Evolutionary conservation across 2,113 vertebrate genomes (phyloP).

Genomic region (Potamarius usumacintae): DNA sequence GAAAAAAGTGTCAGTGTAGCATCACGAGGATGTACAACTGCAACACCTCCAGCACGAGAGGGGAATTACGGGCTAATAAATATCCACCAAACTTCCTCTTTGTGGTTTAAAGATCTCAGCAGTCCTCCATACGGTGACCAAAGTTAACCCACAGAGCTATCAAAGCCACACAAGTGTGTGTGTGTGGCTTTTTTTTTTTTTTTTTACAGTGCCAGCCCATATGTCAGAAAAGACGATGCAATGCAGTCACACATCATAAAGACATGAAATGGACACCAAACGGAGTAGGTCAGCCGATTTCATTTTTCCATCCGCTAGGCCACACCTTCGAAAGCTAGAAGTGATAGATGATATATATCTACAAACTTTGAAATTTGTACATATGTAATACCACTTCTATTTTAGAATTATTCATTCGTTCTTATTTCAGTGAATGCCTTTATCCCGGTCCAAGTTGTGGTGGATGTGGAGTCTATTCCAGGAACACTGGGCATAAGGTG

Average conservation of each 20-base stretch:
- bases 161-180: not conserved
- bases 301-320: not conserved
- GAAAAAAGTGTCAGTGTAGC: constrained; percentile 1
- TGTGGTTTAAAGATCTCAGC: constrained; percentile 21
- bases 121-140: not conserved
- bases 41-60: constrained; percentile 19
- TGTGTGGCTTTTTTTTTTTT: not conserved
- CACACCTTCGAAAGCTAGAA: not conserved
- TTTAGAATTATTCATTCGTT: not conserved
- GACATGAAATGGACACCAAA: not conserved
- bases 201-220: not conserved
- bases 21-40: constrained; percentile 7
- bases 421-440: not conserved
- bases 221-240: not conserved
- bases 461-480: not conserved
- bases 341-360: not conserved
- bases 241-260: not conserved
- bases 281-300: not conserved
- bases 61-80: constrained; percentile 31
- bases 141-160: constrained; percentile 1
- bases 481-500: not conserved
- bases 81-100: constrained; percentile 11
- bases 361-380: not conserved
- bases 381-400: not conserved
- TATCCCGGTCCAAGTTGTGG: not conserved